phyloP scores from a whole-genome alignment of 92 coral and sea anemone genomes.

The Zoanthus sansibaricus region DNA sequence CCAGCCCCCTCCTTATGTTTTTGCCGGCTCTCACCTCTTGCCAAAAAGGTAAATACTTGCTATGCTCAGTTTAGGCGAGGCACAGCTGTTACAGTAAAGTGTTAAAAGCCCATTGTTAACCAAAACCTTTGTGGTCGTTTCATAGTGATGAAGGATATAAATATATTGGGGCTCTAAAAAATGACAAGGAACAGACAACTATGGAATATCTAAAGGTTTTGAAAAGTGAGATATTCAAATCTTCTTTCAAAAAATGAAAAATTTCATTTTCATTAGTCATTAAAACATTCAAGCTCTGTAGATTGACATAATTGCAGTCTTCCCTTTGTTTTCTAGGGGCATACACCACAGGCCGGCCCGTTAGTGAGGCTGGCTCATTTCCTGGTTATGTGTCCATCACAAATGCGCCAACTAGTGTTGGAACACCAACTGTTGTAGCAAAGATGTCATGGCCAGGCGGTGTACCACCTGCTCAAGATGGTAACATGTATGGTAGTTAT shows the following conservation, averaged over 20 bases:
- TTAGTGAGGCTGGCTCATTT: conserved; percentile 79
- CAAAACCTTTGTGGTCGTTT: too few species aligned
- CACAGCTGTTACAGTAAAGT: too few species aligned
- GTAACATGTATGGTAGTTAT: conserved; percentile 87
- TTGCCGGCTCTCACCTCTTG: too few species aligned
- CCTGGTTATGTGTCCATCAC: conserved; percentile 91
- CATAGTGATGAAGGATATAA: too few species aligned
- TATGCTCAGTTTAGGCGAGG: too few species aligned
- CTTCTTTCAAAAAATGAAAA: too few species aligned
- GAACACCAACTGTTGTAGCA: conserved; percentile 90
- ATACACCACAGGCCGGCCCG: conserved; percentile 88
- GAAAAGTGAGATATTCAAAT: not conserved
- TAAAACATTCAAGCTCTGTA: not conserved
- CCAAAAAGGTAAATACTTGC: too few species aligned
- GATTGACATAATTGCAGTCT: conserved; percentile 50
- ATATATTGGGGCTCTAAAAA: too few species aligned
- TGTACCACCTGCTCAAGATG: conserved; percentile 89
- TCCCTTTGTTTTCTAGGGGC: conserved; percentile 59
- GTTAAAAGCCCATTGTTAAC: too few species aligned
- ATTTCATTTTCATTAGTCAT: not conserved
- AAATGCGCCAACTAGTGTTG: conserved; percentile 84
- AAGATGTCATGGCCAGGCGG: conserved; percentile 96
- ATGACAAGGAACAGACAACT: too few species aligned
- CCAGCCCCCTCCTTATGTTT: too few species aligned
- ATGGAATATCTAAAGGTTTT: too few species aligned